Conservation (phyloP, 1,140 invertebrate genomes). For the Aphaenogaster ashmeadi region DNA sequence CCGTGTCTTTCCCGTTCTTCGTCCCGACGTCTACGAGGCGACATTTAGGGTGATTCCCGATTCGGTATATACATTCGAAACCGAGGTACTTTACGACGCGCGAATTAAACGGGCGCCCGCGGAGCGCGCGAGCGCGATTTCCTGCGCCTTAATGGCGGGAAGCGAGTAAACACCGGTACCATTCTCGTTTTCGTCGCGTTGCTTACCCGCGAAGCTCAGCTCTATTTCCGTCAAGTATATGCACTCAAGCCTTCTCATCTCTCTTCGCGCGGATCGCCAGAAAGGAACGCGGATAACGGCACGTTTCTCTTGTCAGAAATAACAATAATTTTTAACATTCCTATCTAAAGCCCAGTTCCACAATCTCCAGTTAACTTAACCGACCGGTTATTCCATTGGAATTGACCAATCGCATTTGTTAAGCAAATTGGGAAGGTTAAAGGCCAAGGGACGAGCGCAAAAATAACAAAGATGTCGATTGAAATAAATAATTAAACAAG, state of each 20-base stretch:
- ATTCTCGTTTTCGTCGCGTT: conserved; percentile 59
- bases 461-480: too few species aligned
- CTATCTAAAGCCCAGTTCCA: too few species aligned
- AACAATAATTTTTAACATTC: conserved; percentile 2
- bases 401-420: too few species aligned
- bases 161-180: conserved; percentile 60
- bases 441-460: too few species aligned
- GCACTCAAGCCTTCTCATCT: conserved; percentile 53
- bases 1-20: neutral
- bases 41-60: conserved; percentile 27
- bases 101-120: conserved; percentile 46
- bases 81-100: conserved; percentile 37
- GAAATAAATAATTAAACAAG: too few species aligned
- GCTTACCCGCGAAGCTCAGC: conserved; percentile 48
- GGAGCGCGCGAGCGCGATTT: conserved; percentile 28
- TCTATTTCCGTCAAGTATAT: conserved; percentile 67
- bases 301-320: conserved; percentile 22
- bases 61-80: conserved; percentile 3
- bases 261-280: conserved; percentile 35
- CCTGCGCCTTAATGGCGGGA: conserved; percentile 49
- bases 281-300: conserved; percentile 70
- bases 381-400: too few species aligned
- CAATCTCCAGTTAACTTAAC: too few species aligned
- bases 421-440: too few species aligned
- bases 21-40: neutral